These are phyloP conservation scores for Ramazzottius varieornatus DNA, from an alignment of 2,888 invertebrate species.

Conservation along the genomic window DNA sequence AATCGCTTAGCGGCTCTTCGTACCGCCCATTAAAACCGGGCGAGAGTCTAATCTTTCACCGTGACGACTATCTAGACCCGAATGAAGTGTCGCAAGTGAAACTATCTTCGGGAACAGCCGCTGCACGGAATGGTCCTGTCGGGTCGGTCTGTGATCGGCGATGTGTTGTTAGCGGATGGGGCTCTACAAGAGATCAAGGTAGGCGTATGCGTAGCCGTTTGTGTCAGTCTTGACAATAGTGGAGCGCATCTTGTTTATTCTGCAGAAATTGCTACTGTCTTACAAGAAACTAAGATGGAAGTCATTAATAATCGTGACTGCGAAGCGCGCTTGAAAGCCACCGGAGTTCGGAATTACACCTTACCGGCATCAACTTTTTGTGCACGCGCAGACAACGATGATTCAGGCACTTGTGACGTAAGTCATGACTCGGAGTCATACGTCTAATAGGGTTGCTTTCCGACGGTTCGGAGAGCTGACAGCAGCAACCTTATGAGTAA, in stretches of 20 bases:
- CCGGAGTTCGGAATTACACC: background rate
- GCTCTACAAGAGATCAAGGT: background rate
- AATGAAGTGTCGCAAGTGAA: background rate
- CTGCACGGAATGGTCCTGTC: background rate
- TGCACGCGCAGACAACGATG: background rate
- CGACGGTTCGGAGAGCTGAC: background rate
- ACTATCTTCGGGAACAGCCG: background rate
- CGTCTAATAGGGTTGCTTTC: too few species aligned
- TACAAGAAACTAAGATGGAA: background rate
- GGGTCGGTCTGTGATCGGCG: background rate
- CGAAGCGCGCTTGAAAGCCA: background rate
- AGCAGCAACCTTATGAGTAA: too few species aligned
- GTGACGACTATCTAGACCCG: background rate
- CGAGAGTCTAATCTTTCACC: background rate
- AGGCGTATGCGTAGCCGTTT: background rate
- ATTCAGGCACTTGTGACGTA: slow-evolving; percentile 1
- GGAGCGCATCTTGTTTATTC: too few species aligned
- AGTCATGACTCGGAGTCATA: too few species aligned
- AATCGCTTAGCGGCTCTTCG: background rate
- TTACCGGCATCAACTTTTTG: background rate
- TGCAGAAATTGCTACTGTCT: background rate
- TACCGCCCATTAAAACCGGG: background rate
- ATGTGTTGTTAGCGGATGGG: background rate
- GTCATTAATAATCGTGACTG: background rate
- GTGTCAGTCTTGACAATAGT: background rate